phyloP scores from a whole-genome alignment of 2,797 vertebrate species.

The Coregonus suidteri region DNA sequence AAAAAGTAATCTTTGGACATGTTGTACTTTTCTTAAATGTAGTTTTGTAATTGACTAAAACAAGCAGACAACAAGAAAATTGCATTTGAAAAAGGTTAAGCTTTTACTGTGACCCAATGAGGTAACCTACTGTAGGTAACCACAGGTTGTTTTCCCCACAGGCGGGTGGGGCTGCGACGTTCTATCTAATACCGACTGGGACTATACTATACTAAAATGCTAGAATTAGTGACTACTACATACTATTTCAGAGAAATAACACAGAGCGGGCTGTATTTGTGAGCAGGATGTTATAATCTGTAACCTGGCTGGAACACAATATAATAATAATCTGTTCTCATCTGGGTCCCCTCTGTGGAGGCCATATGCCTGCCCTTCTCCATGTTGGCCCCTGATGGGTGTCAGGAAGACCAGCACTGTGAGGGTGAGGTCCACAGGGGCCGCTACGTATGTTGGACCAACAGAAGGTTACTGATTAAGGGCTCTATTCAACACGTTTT shows the following conservation, averaged over 20 bases:
- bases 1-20: too few relatives aligned
- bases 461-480: background rate
- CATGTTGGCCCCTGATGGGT: background rate
- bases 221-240: background rate
- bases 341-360: conserved; percentile 14
- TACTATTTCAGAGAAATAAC: background rate
- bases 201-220: too few relatives aligned
- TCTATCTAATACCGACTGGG: too few relatives aligned
- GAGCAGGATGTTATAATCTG: background rate
- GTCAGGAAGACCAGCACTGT: background rate
- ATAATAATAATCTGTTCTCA: conserved; percentile 2
- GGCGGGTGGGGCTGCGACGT: too few relatives aligned
- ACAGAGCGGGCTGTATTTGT: background rate
- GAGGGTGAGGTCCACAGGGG: background rate
- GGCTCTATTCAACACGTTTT: too few relatives aligned
- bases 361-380: conserved; percentile 21
- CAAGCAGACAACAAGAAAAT: too few relatives aligned
- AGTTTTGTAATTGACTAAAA: too few relatives aligned
- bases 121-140: too few relatives aligned
- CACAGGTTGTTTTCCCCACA: too few relatives aligned
- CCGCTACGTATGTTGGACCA: background rate
- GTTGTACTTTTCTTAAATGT: too few relatives aligned
- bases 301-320: background rate
- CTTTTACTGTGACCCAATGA: too few relatives aligned
- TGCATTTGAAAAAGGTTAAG: too few relatives aligned